Evolutionary conservation across 92 coral and sea anemone genomes (phyloP), one percentile per base, ranked within the genome.

Genomic region (Montipora capitata): DNA sequence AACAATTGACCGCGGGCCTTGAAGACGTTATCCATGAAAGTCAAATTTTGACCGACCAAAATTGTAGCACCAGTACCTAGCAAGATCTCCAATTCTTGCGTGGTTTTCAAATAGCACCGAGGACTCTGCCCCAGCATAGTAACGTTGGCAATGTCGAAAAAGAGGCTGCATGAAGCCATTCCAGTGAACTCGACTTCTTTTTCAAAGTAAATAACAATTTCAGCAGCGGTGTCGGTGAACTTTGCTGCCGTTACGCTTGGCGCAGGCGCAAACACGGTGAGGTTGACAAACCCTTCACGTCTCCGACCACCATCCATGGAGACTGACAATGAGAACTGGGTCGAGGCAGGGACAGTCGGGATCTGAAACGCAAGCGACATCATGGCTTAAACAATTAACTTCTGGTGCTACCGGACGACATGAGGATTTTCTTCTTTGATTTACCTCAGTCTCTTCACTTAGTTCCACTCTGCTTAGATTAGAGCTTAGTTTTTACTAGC

Each of bases 171-270:
- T 9, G 81, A 62, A 41, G 68, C 72, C 9, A 20, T 43, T 6
- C 43, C 17, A 0, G 77, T 2, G 15, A 77, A 63, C 16, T 78
- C 82, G 59, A 72, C 80, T 16, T 79, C 81, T 40, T 45, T 78
- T 80, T 78, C 64, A 27, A 90, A 90, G 2, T 5, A 5, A 12
- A 85, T 81, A 7, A 68, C 10, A 42, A 90, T 72, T 54, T 49
- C 51, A 2, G 86, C 87, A 35, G 89, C 89, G 4, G 90, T 85
- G 15, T 79, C 87, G 16, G 80, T 68, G 74, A 90, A 85, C 18
- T 69, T 69, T 0, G 85, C 69, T 2, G 66, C 14, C 12, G 40
- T 66, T 7, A 90, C 86, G 41, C 38, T 57, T 2, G 93, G 93
- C 10, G 90, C 90, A 39, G 63, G 45, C 18, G 81, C 93, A 35